Evolutionary conservation across 2,888 invertebrate species (phyloP), one percentile per base, ranked within the genome.

Genomic region (Eupithecia inturbata): DNA sequence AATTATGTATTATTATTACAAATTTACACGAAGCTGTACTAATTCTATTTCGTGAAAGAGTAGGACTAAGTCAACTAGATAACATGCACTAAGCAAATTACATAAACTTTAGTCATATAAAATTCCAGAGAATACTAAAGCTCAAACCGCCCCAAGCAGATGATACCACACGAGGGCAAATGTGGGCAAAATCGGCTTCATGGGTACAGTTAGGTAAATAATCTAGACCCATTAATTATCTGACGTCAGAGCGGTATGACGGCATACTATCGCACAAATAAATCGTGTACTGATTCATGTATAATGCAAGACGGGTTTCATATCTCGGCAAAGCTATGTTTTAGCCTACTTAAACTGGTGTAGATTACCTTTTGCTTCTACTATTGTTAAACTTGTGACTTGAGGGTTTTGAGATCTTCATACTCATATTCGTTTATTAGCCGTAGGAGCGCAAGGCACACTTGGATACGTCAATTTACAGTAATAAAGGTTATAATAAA

Each of bases 281-380:
- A 88, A 89, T 87, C 85, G 83, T 82, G 73, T 77, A 83, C 79
- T 82, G 86, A 88, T 89, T 87, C 88, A 90, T 92, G 87, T 87
- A 88, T 90, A 88, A 91, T 92, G 88, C 91, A 92, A 85, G 85
- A 85, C 84, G 82, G 85, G 88, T 86, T 88, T 88, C 89, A 88
- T 90, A 91, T 90, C 90, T 88, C 82, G 81, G 81, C 81, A 80
- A 79, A 79, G 87, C 85, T 83, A 87, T 89, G 89, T 88, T 90
- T 88, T 85, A 88, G 87, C 84, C 85, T 86, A 88, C 87, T 89
- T 88, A 85, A 80, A 84, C 77, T 81, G 82, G 81, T 74, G 84
- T 87, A 85, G 83, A 86, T 87, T 87, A 85, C 79, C 79, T 85
- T 81, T 78, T n/a, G 74, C 72, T 82, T 83, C 82, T 86, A 88